These are phyloP conservation scores for Rhamnusium bicolor DNA, from an alignment of 2,888 invertebrate species.

Conservation along the genomic window DNA sequence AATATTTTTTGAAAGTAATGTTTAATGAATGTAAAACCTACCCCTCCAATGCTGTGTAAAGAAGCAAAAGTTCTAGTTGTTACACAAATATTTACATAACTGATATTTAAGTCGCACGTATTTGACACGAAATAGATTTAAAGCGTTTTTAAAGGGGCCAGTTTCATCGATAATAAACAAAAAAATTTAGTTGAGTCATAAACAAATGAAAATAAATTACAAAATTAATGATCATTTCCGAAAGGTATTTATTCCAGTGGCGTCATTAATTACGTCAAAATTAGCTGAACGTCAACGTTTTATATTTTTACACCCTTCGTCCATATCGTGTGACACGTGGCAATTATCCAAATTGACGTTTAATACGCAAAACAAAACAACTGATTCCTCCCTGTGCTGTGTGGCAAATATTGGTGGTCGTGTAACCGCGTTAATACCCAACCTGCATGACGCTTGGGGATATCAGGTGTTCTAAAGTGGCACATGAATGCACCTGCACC, in stretches of 20 bases:
- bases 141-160: too few species aligned
- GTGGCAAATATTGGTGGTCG: conserved; percentile 7
- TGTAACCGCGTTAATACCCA: conserved; percentile 5
- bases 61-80: too few species aligned
- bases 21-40: too few species aligned
- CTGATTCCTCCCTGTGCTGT: background rate
- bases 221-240: conserved; percentile 1
- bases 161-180: background rate
- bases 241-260: background rate
- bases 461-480: conserved; percentile 24
- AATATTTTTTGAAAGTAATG: too few species aligned
- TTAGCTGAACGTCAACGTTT: conserved; percentile 12
- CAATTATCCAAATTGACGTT: conserved; percentile 29
- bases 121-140: too few species aligned
- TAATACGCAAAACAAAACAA: conserved; percentile 6
- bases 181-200: background rate
- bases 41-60: too few species aligned
- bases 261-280: conserved; percentile 30
- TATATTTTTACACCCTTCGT: conserved; percentile 9
- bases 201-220: background rate
- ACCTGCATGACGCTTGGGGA: conserved; percentile 2
- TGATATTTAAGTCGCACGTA: too few species aligned
- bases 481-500: conserved; percentile 35
- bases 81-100: too few species aligned
- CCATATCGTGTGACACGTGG: conserved; percentile 10